Evolutionary conservation across 2,888 invertebrate genomes (phyloP).

Genomic region (Cybosia mesomella): DNA sequence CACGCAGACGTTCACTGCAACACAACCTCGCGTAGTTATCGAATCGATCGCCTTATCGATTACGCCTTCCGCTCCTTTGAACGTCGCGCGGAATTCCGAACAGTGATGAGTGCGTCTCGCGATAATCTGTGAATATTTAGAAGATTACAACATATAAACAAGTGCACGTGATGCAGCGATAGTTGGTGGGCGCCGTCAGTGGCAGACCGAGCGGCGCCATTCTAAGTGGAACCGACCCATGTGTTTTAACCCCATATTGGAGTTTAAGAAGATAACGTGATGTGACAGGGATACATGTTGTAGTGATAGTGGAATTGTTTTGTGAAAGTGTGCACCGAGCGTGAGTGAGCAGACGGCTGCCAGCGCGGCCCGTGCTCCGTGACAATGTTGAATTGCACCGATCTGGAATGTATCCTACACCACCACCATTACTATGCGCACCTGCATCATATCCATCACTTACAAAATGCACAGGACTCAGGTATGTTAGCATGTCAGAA

Average conservation of each 20-base stretch:
- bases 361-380: slow-evolving; percentile 73
- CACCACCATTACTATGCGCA: slow-evolving; percentile 92
- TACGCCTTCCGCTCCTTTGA: slow-evolving; percentile 65
- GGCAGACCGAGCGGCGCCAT: slow-evolving; percentile 77
- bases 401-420: slow-evolving; percentile 92
- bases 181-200: slow-evolving; percentile 61
- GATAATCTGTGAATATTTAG: slow-evolving; percentile 61
- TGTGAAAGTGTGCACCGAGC: slow-evolving; percentile 85
- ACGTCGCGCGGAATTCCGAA: slow-evolving; percentile 62
- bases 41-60: slow-evolving; percentile 73
- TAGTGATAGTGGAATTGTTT: slow-evolving; percentile 84
- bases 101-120: slow-evolving; percentile 69
- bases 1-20: slow-evolving; percentile 74
- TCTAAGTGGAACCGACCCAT: slow-evolving; percentile 63
- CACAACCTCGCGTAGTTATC: slow-evolving; percentile 62
- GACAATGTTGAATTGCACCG: slow-evolving; percentile 92
- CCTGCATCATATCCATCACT: slow-evolving; percentile 90
- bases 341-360: slow-evolving; percentile 74
- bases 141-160: slow-evolving; percentile 63
- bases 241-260: slow-evolving; percentile 64
- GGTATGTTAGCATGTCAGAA: slow-evolving; percentile 69
- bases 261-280: slow-evolving; percentile 83
- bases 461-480: slow-evolving; percentile 89
- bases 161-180: slow-evolving; percentile 66
- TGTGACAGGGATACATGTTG: slow-evolving; percentile 82